A percentile compares a stretch with the other conserved stretches of the same genome.
Evolutionary conservation across 2,797 vertebrate genomes (phyloP).

Genomic region (Coracias cyanogaster): DNA sequence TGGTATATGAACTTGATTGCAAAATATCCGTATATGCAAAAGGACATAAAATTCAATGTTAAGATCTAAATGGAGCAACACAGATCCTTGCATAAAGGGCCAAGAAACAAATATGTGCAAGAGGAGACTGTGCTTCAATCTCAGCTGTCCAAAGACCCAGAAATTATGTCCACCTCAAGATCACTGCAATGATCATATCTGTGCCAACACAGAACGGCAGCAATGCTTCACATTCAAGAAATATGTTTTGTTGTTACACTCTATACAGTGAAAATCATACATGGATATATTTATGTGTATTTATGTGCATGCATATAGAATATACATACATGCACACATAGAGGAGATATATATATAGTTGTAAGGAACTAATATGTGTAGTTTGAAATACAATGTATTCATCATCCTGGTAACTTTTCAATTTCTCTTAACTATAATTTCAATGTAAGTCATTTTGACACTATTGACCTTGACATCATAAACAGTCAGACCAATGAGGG

Average conservation of each 20-base stretch:
- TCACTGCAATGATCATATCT: not conserved
- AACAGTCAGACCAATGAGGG: not conserved
- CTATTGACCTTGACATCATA: not conserved
- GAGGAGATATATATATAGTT: not conserved
- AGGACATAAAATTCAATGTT: not conserved
- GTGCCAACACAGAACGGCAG: rapidly evolving
- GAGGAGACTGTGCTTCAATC: not conserved
- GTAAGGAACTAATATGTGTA: not conserved
- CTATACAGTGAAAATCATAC: not conserved
- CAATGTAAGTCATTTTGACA: not conserved
- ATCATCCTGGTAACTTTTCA: not conserved
- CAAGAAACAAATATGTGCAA: not conserved
- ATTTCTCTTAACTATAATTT: not conserved
- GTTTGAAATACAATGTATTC: not conserved
- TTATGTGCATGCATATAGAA: not conserved
- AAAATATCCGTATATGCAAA: not conserved
- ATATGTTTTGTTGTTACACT: not conserved
- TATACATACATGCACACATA: not conserved
- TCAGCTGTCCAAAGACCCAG: not conserved
- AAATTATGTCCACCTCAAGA: not conserved
- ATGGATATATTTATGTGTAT: not conserved
- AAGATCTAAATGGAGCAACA: not conserved
- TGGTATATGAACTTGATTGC: not conserved
- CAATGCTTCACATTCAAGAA: not conserved
- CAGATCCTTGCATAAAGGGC: not conserved